Percentiles rank a stretch among this genome's conserved stretches.
phyloP scores from a whole-genome alignment of 2,113 vertebrate genomes.

The Taxidea taxus region DNA sequence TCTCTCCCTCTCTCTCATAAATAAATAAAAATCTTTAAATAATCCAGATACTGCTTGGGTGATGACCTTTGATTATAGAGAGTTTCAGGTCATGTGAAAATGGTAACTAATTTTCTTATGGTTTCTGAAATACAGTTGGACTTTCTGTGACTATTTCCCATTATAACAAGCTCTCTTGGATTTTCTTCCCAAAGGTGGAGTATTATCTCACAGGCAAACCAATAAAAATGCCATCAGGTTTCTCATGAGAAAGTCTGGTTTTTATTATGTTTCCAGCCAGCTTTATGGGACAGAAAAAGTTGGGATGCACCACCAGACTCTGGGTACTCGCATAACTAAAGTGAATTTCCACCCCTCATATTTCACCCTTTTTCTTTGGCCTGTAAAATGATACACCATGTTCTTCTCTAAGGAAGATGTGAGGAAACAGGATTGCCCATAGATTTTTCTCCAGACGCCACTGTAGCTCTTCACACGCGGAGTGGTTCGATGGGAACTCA shows the following conservation, averaged over 20 bases:
- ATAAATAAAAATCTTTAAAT: too few species aligned
- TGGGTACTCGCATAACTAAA: background rate
- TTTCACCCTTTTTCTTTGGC: background rate
- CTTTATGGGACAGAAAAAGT: constrained; percentile 38
- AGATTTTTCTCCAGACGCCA: constrained; percentile 50
- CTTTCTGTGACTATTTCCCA: constrained; percentile 14
- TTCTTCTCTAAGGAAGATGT: constrained; percentile 57
- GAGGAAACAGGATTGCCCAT: constrained; percentile 15
- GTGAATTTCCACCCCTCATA: background rate
- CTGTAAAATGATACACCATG: constrained; percentile 30
- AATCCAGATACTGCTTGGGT: background rate
- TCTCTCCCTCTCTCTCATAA: too few species aligned
- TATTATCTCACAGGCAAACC: background rate
- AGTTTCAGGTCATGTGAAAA: constrained; percentile 15
- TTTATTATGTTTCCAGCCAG: constrained; percentile 44
- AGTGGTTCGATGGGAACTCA: constrained; percentile 57
- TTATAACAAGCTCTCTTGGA: constrained; percentile 17
- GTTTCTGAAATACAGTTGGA: background rate
- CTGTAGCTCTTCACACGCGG: constrained; percentile 42
- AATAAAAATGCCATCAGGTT: constrained; percentile 47
- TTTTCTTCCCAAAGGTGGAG: constrained; percentile 25
- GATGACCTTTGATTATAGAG: background rate
- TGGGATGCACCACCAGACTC: background rate
- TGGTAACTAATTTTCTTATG: background rate
- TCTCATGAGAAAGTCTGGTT: constrained; percentile 45